These are phyloP conservation scores for Eilema sororculum DNA, from an alignment of 2,888 invertebrate species.

Conservation along the genomic window DNA sequence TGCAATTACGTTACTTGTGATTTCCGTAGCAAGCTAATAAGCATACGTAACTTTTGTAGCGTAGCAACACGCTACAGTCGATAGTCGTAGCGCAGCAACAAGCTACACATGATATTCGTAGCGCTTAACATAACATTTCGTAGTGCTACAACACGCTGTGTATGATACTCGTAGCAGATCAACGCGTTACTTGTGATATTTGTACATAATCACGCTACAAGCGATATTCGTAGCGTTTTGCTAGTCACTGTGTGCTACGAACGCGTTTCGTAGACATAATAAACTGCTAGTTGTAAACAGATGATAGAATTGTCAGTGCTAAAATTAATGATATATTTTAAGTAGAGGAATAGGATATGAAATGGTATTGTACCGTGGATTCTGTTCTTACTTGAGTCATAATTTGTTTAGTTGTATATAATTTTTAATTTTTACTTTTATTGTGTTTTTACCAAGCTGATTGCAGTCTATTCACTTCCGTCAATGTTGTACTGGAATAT, in stretches of 20 bases:
- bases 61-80: background rate
- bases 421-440: slow-evolving; percentile 57
- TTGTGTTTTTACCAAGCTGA: slow-evolving; percentile 57
- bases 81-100: slow-evolving; percentile 5
- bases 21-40: background rate
- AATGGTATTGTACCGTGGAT: slow-evolving; percentile 57
- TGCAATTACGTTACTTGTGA: background rate
- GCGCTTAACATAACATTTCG: background rate
- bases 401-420: slow-evolving; percentile 64
- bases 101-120: slow-evolving; percentile 6
- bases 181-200: slow-evolving; percentile 7
- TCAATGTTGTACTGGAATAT: slow-evolving; percentile 34
- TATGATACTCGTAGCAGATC: slow-evolving; percentile 6
- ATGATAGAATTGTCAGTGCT: slow-evolving; percentile 41
- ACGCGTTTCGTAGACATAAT: slow-evolving; percentile 9
- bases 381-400: slow-evolving; percentile 61
- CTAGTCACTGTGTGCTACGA: slow-evolving; percentile 4
- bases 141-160: slow-evolving; percentile 1
- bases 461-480: slow-evolving; percentile 43
- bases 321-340: slow-evolving; percentile 57
- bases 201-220: slow-evolving; percentile 7
- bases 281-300: slow-evolving; percentile 25
- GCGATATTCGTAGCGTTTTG: slow-evolving; percentile 6
- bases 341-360: slow-evolving; percentile 67
- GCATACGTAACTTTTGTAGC: background rate